Evolutionary conservation across 2,888 invertebrate genomes (phyloP), one percentile per base, ranked within the genome.

Genomic region (Drosophila subquinaria): DNA sequence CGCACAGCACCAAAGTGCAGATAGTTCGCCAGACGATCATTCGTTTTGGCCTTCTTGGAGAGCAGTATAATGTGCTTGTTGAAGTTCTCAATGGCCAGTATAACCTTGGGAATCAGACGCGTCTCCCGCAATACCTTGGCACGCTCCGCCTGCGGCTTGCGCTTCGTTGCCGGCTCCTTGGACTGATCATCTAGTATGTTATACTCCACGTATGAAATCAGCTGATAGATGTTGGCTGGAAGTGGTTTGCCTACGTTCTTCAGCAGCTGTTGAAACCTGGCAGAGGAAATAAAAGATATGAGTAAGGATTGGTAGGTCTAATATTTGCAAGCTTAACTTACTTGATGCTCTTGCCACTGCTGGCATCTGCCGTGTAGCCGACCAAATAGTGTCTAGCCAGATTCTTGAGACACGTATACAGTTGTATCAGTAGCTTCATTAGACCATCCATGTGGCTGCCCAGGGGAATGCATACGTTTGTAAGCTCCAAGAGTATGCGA

Each of bases 51-150:
- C 88, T 94, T 95, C 69, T 94, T 95, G 1, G 94, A 94, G 38
- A 95, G 90, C 38, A 94, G 87, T 50, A 94, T 94, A 15, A 95
- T 93, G 68, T 93, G 94, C 82, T 94, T 94, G 67, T 94, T 94
- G 76, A 95, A 95, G 76, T 94, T 94, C 91, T 95, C 95, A 51
- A 95, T 93, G 81, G 94, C 95, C 70, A 94, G 94, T 27, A 95
- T 93, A 0, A 95, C 93, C 82, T 94, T 94, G 3, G 95, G 95
- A 83, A 95, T 94, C 30, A 94, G 91, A 79, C 94, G 94, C 0
- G 95, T 95, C 90, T 95, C 94, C 40, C 93, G 93, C 36, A 95
- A 88, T 23, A 95, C 93, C 91, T 94, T 94, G 9, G 93, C 94
- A 56, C 93, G 92, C 65, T 93, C 93, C 0, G 92, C 91, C 43